These are phyloP conservation scores for Cephus spinipes DNA, from an alignment of 2,888 invertebrate genomes.

Conservation along the genomic window DNA sequence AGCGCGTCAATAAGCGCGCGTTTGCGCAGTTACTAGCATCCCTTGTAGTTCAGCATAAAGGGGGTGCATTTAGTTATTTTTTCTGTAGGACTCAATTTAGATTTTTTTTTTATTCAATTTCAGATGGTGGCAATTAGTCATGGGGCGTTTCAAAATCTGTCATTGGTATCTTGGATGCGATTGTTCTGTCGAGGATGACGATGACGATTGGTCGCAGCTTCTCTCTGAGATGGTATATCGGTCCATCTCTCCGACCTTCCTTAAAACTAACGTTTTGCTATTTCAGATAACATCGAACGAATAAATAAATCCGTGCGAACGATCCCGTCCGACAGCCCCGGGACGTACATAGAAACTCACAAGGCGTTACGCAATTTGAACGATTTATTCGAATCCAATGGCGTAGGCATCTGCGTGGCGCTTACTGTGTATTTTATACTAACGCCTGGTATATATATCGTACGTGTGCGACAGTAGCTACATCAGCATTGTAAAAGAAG, in stretches of 20 bases:
- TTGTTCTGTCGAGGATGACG: neutral
- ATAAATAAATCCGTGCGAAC: neutral
- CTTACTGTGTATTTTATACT: neutral
- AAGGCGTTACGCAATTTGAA: neutral
- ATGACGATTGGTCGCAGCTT: neutral
- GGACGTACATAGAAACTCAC: neutral
- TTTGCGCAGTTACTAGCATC: conserved; percentile 44
- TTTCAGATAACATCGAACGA: neutral
- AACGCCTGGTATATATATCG: neutral
- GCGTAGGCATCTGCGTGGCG: neutral
- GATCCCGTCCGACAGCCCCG: neutral
- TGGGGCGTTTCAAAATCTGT: neutral
- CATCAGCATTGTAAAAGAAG: neutral
- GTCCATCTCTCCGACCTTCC: neutral
- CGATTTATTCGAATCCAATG: neutral
- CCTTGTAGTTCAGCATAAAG: neutral
- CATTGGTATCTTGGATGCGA: neutral
- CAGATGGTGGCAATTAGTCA: neutral
- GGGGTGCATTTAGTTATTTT: neutral
- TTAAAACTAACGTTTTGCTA: neutral
- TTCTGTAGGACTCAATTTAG: neutral
- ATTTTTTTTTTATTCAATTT: neutral
- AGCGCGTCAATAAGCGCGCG: conserved; percentile 59
- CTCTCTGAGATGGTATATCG: neutral
- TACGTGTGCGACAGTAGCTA: neutral